Conservation (phyloP, 2,888 invertebrate species). For the Lutraria lutraria region DNA sequence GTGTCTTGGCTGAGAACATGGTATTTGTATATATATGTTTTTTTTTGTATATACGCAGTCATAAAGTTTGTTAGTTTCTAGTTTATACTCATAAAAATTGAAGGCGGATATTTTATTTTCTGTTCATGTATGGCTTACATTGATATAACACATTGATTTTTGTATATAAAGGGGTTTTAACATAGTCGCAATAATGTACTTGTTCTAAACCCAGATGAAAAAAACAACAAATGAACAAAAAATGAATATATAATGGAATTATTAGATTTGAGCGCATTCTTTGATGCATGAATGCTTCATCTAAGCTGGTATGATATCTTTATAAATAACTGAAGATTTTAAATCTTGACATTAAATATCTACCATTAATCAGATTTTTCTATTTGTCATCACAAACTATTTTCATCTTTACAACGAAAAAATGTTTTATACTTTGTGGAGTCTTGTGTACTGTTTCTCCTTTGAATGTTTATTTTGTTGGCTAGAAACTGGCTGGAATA, state of each 20-base stretch:
- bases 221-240: neutral
- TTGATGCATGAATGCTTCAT: too few relatives aligned
- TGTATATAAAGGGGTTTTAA: neutral
- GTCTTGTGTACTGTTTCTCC: too few relatives aligned
- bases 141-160: neutral
- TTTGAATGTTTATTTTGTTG: too few relatives aligned
- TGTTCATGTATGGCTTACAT: neutral
- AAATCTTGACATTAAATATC: too few relatives aligned
- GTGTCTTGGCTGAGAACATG: neutral
- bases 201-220: neutral
- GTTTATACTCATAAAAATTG: neutral
- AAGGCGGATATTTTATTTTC: neutral
- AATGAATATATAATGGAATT: neutral
- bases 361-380: too few relatives aligned
- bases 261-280: too few relatives aligned
- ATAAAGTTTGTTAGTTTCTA: neutral
- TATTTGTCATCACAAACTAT: too few relatives aligned
- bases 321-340: too few relatives aligned
- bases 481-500: too few relatives aligned
- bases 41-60: neutral
- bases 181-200: neutral
- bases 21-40: neutral
- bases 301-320: too few relatives aligned
- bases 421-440: too few relatives aligned
- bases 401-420: too few relatives aligned